Percentiles rank a stretch among this genome's conserved stretches.
Conservation (phyloP, 1,140 invertebrate species). For the Danaus melanippus region DNA sequence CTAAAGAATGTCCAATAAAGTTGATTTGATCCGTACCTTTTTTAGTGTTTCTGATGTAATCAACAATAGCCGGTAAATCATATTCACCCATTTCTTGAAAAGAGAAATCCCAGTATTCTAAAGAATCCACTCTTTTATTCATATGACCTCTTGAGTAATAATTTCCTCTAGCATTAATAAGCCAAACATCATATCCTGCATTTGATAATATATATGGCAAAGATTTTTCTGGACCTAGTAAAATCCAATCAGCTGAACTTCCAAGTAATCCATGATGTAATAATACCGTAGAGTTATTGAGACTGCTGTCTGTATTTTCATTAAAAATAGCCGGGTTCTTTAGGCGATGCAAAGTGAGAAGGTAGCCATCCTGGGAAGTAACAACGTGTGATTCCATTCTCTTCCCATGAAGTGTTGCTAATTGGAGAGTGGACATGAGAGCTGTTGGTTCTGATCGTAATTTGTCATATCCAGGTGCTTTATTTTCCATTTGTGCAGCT, state of each 20-base stretch:
- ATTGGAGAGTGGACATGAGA: conserved; percentile 60
- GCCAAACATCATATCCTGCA: conserved; percentile 77
- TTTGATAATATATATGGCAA: conserved; percentile 75
- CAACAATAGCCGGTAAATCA: conserved; percentile 83
- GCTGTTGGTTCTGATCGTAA: conserved; percentile 29
- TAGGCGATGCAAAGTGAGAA: conserved; percentile 77
- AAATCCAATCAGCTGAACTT: conserved; percentile 82
- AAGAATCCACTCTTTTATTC: conserved; percentile 50
- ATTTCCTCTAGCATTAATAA: conserved; percentile 77
- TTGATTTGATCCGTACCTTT: conserved; percentile 66
- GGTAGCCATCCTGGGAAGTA: conserved; percentile 68
- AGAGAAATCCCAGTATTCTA: conserved; percentile 76
- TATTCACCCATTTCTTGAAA: conserved; percentile 80
- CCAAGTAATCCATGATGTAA: conserved; percentile 84
- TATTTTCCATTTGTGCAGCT: conserved; percentile 18
- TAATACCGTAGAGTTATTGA: conserved; percentile 62
- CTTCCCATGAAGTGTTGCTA: conserved; percentile 77
- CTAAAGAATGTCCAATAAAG: conserved; percentile 82
- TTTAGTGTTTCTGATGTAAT: conserved; percentile 74
- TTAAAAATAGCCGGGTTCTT: conserved; percentile 31
- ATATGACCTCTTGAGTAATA: conserved; percentile 73
- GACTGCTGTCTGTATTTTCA: conserved; percentile 1
- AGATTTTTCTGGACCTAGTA: conserved; percentile 76
- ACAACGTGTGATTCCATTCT: conserved; percentile 74
- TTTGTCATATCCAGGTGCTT: conserved; percentile 17